phyloP scores from a whole-genome alignment of 2,113 vertebrate genomes.

The Gavialis gangeticus region DNA sequence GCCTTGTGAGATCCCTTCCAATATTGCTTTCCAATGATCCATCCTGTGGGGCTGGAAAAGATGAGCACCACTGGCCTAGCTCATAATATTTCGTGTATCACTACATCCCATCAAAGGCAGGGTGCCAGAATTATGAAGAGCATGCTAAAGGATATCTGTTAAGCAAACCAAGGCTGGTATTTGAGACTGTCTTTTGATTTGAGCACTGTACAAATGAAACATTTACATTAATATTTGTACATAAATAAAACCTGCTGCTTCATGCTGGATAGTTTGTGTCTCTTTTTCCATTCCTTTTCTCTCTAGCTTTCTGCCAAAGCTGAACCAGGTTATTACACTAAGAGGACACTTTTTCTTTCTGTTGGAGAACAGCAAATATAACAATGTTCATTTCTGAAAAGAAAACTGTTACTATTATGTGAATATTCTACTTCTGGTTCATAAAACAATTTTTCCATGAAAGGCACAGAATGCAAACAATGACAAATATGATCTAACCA shows the following conservation, averaged over 20 bases:
- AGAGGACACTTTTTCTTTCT: neutral
- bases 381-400: neutral
- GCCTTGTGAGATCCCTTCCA: too few relatives aligned
- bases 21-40: too few relatives aligned
- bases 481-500: neutral
- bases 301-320: neutral
- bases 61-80: neutral
- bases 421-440: neutral
- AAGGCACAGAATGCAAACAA: neutral
- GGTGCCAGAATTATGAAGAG: neutral
- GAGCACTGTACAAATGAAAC: neutral
- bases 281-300: neutral
- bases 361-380: neutral
- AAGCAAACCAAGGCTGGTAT: neutral
- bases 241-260: neutral
- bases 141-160: neutral
- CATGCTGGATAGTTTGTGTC: neutral
- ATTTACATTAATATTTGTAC: neutral
- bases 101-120: neutral
- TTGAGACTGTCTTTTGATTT: neutral
- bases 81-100: neutral
- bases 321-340: neutral
- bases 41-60: neutral
- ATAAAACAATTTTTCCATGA: neutral
- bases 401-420: neutral